Evolutionary conservation across 2,113 vertebrate genomes (phyloP), one percentile per base, ranked within the genome.

Genomic region (Oreochromis niloticus): DNA sequence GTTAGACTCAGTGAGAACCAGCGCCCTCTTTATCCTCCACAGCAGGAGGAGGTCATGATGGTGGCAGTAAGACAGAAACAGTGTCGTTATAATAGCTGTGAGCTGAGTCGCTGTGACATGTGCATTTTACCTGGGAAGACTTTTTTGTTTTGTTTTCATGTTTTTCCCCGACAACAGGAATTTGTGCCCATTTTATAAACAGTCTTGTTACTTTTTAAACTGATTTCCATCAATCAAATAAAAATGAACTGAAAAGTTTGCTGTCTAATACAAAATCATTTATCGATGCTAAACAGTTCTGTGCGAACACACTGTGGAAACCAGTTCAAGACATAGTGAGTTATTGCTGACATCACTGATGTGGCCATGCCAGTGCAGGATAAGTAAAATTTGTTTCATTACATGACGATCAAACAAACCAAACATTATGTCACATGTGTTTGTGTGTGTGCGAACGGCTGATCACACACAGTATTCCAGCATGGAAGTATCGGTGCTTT

Each of bases 351-450:
- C 41, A 30, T 46, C 68, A 30, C 71, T 48, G 43, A 27, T 66
- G 19, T n/a, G 30, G 0, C 1, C 4, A 39, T 30, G 22, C 6
- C 6, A 13, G 2, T 13, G 14, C 4, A 2, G 68, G 22, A 27
- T 9, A 1, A 73, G 8, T 73, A 0, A 73, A 46, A 30, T 27
- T 9, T 7, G 14, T 48, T 48, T 73, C 24, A 48, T 11, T 2
- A 0, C 10, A 19, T 19, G 71, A 24, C 2, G 16, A 32, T 11
- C 16, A 2, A 32, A 50, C 71, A 50, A 78, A 48, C 14, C 41
- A 11, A 48, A 6, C 68, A 48, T 75, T 0, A 19, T n/a, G 43
- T 50, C 43, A 17, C 43, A 46, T 14, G 16, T 10, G 46, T 75
- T 11, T 1, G 71, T n/a, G 27, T 19, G 17, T 16, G 6, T 78